Base-by-base conservation (phyloP, 2,888 invertebrate genomes). In the Caenorhabditis parvicauda region DNA sequence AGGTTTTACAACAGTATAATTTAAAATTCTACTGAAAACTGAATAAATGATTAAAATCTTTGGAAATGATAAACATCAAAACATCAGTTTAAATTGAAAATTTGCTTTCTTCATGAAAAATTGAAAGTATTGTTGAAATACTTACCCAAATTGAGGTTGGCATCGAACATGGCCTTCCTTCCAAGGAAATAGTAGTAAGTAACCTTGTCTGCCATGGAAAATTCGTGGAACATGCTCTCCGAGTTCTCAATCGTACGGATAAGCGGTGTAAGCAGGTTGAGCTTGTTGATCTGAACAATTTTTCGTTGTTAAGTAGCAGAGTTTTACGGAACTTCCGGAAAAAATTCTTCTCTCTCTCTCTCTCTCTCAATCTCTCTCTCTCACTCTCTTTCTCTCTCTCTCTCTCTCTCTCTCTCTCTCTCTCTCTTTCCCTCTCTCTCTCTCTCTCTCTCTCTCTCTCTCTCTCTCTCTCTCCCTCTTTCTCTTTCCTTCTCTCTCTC, bases 121-220 rank as follows among this genome's bases (percentile, higher is more conserved):
- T 3, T 29, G 35, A 6, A 49, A 47, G 14, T 38, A 5, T 17
- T 2, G 9, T 9, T 3, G 65, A n/a, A n/a, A n/a, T n/a, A n/a
- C 68, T 69, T 80, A 87, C 87, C 87, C 71, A 88, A 87, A 82
- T 89, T 89, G 81, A 93, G 93, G 81, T 96, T 92, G 53, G 92
- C 92, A 83, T 98, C 96, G 82, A 96, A 98, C 92, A 98, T 95
- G 2, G 93, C 91, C 82, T 96, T 95, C 28, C 95, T 87, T 0
- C 96, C 96, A 19, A 94, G 91, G 84, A 92, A 96, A 83, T 95
- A 86, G 81, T 90, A 90, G 83, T 94, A 98, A 0, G 96, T 96
- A 52, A 98, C 91, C 81, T 91, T 89, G 81, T 98, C 95, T 9
- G 92, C 89, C 58, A 94, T 83, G 1, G 90, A 68, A 82, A 94